Conservation (phyloP, 2,113 vertebrate species). For the Pterocles orientalis region DNA sequence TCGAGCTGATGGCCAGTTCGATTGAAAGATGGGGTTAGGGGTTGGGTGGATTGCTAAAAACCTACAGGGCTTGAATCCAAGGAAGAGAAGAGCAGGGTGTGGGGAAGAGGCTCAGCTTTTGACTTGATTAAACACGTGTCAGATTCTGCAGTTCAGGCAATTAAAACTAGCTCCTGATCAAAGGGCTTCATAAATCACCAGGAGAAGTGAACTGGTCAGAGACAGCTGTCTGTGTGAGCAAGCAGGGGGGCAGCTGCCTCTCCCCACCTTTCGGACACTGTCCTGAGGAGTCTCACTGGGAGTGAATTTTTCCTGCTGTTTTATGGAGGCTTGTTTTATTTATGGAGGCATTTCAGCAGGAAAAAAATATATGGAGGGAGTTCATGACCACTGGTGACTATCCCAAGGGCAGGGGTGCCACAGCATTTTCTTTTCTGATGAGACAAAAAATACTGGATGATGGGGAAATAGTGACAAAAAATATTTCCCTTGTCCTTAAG, state of each 20-base stretch:
- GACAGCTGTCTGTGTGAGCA: constrained; percentile 32
- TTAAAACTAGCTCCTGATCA: constrained; percentile 64
- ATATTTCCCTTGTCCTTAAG: neutral
- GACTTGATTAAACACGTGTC: constrained; percentile 51
- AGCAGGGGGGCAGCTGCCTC: neutral
- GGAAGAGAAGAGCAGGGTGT: neutral
- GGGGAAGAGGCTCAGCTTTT: neutral
- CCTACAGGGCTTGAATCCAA: neutral
- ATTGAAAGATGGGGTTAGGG: neutral
- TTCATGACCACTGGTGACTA: neutral
- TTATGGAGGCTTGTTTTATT: constrained; percentile 31
- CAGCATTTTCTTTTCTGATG: neutral
- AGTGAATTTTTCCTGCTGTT: constrained; percentile 34
- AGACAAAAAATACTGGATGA: neutral
- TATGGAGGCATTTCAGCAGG: constrained; percentile 1
- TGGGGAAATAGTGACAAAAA: neutral
- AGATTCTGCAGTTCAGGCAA: constrained; percentile 50
- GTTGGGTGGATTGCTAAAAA: neutral
- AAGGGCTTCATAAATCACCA: constrained; percentile 60
- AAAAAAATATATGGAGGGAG: neutral
- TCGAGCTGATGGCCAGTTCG: neutral
- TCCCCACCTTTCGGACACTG: constrained; percentile 19
- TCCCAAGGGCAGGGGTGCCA: neutral
- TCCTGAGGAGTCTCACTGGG: neutral
- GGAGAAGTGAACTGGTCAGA: constrained; percentile 10